Base-by-base conservation (phyloP, 2,888 invertebrate genomes). In the Pyrrhia umbra region DNA sequence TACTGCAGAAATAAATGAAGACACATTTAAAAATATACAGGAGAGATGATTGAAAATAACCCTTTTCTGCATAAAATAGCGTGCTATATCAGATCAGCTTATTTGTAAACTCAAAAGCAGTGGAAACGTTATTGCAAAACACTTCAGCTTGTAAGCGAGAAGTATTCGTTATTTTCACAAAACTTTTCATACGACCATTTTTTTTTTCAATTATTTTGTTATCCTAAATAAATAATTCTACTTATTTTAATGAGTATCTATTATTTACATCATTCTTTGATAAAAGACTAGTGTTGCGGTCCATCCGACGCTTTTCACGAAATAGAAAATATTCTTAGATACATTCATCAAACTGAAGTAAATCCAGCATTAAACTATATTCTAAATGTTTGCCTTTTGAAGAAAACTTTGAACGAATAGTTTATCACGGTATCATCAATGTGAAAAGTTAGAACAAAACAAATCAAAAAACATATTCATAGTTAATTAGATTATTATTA, bases 241-340 rank as follows among this genome's bases (percentile, higher is more conserved):
- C 91, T 92, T 93, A 92, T 86, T 64, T 86, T 89, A 89, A 91
- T 89, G 90, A 92, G 90, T 93, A 92, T 90, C 92, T 93, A 92
- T 88, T 94, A 94, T 94, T 90, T 94, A 94, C 94, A 94, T 83
- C 81, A 87, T 85, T 88, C 82, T 81, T 91, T 92, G 88, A 92
- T 93, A 90, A 88, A 77, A 91, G 90, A 93, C 92, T 93, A 93
- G 92, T 88, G 84, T 85, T 87, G 85, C 79, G 79, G 78, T 84
- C 77, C 75, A 68, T 69, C 71, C 71, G 65, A 75, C 67, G 51
- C 63, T 65, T 75, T 76, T 79, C 62, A 67, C 68, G 56, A 67
- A 65, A 74, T n/a, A 66, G 57, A 65, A 74, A 60, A 65, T n/a
- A n/a, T n/a, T n/a, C n/a, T n/a, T n/a, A n/a, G n/a, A 71, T 77